phyloP scores from a whole-genome alignment of 2,113 vertebrate genomes.

The Lota lota region DNA sequence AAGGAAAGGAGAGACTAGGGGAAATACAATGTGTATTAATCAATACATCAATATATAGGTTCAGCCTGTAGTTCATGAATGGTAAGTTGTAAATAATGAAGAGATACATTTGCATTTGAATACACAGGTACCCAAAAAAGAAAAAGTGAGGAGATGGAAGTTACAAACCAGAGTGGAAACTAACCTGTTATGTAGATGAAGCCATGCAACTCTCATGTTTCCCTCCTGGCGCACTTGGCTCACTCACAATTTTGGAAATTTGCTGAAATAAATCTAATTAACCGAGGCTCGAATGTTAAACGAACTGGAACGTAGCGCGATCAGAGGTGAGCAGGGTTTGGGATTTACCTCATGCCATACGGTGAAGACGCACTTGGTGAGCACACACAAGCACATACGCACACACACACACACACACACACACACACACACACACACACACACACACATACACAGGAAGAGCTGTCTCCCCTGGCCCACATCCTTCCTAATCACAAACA shows the following conservation, averaged over 20 bases:
- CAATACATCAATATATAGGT: not conserved
- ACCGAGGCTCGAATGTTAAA: constrained; percentile 34
- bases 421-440: constrained; percentile 38
- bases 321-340: constrained; percentile 10
- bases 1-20: too few species aligned
- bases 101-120: not conserved
- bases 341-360: not conserved
- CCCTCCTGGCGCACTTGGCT: constrained; percentile 33
- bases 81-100: not conserved
- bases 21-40: too few species aligned
- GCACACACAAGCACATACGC: not conserved
- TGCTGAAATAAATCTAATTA: constrained; percentile 43
- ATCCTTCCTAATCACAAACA: constrained; percentile 65
- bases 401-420: constrained; percentile 15
- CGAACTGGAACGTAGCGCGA: constrained; percentile 22
- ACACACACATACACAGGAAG: constrained; percentile 52
- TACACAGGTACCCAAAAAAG: constrained; percentile 7
- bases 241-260: constrained; percentile 39
- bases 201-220: constrained; percentile 19
- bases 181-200: constrained; percentile 26
- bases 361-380: constrained; percentile 22
- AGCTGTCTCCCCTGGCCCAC: constrained; percentile 37
- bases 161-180: constrained; percentile 34
- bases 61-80: not conserved
- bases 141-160: constrained; percentile 21